phyloP scores from a whole-genome alignment of 2,888 invertebrate genomes.

The Metallyticus violacea region DNA sequence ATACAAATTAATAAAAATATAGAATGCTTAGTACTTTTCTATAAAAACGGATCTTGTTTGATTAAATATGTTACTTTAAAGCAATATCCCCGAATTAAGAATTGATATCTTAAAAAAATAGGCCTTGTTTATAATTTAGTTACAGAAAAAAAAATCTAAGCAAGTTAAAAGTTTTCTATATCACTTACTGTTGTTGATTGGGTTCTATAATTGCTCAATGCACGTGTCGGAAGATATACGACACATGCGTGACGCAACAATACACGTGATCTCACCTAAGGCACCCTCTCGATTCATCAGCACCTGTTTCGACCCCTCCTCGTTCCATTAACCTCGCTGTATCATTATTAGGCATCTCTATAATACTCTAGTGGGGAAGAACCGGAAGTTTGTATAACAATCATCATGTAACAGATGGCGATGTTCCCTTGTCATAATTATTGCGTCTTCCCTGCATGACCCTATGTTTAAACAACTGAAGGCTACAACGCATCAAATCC shows the following conservation, averaged over 20 bases:
- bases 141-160: too few relatives aligned
- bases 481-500: background rate
- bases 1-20: too few relatives aligned
- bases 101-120: too few relatives aligned
- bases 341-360: slow-evolving; percentile 6
- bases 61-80: background rate
- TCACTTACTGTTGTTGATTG: too few relatives aligned
- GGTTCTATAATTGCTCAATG: background rate
- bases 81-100: too few relatives aligned
- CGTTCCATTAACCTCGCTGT: background rate
- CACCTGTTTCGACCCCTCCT: slow-evolving; percentile 8
- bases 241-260: background rate
- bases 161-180: background rate
- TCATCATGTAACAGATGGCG: background rate
- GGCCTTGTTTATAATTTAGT: too few relatives aligned
- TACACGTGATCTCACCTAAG: background rate
- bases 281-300: slow-evolving; percentile 1
- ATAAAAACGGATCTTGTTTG: background rate
- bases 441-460: background rate
- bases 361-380: background rate
- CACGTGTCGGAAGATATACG: background rate
- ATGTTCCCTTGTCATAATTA: background rate
- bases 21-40: too few relatives aligned
- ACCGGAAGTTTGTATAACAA: slow-evolving; percentile 4
- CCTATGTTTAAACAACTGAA: background rate